Evolutionary conservation across 1,140 invertebrate species (phyloP).

Genomic region (Trichonephila inaurata): DNA sequence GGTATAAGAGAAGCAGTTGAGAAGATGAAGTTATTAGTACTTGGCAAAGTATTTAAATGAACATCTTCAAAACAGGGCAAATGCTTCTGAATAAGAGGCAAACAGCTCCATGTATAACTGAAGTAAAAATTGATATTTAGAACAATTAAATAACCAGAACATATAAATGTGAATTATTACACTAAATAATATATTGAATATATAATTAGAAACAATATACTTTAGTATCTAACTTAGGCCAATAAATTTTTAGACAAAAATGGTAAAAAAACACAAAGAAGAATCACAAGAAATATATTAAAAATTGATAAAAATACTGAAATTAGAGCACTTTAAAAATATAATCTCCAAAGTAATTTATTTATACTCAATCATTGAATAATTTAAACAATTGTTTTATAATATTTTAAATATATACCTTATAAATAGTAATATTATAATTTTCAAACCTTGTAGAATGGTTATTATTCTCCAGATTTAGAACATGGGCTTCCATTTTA

Average conservation of each 20-base stretch:
- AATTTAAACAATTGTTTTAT: too few species aligned
- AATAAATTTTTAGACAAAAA: not conserved
- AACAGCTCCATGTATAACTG: constrained; percentile 62
- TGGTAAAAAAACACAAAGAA: not conserved
- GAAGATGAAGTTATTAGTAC: not conserved
- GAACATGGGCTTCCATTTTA: not conserved
- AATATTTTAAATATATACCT: too few species aligned
- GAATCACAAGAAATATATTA: not conserved
- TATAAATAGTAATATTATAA: not conserved
- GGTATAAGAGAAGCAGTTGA: constrained; percentile 31
- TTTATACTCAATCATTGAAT: too few species aligned
- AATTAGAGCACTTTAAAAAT: not conserved
- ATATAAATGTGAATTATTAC: too few species aligned
- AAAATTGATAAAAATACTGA: not conserved
- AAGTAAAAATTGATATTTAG: not conserved
- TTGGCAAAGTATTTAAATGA: not conserved
- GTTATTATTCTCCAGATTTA: not conserved
- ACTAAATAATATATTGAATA: too few species aligned
- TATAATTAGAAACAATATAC: too few species aligned
- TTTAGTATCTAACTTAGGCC: not conserved
- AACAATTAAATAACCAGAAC: too few species aligned
- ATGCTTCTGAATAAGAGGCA: constrained; percentile 41
- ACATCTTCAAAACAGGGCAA: constrained; percentile 24
- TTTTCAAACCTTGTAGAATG: not conserved
- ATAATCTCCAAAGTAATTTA: not conserved